Evolutionary conservation across 1,140 invertebrate species (phyloP), one percentile per base, ranked within the genome.

Genomic region (Zaprionus inermis): DNA sequence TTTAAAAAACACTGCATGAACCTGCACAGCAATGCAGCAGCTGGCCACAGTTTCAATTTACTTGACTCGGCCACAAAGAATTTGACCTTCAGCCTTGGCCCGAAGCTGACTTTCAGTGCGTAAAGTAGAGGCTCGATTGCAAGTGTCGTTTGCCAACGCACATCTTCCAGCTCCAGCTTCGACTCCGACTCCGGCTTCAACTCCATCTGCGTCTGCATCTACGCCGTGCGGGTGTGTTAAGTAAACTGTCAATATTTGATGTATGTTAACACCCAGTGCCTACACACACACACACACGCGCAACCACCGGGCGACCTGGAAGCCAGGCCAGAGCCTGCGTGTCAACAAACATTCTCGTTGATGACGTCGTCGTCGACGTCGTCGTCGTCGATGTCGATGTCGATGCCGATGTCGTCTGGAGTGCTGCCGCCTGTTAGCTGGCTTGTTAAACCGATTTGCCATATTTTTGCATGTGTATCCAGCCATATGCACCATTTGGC

Each of bases 201-300:
- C 44, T 46, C 16, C 49, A n/a, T 44, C 1, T 12, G 18, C 30
- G 34, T 59, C 1, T 12, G 18, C 30, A 34, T 55, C 18, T 73
- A 24, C 36, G 22, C 55, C 34, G 63, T 63, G 73, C 38, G 76
- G 49, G 79, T 71, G 84, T 69, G 75, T 74, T 81, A 83, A 89
- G 84, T 75, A 89, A 89, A 89, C 84, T 89, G 84, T 89, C 84
- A 89, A 89, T 89, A 89, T 89, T 89, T 89, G 84, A 89, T 89
- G 84, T 89, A 83, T 89, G 85, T 89, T 89, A 89, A 89, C 84
- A 89, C 84, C 84, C 80, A 78, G 58, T 16, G 55, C 72, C 72
- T 69, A 78, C 72, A 66, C 60, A 46, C 5, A 74, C 16, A 59
- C 38, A 46, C 18, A 38, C 60, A 66, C 36, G 36, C 16, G 24